Evolutionary conservation across 2,113 vertebrate species (phyloP).

Genomic region (Lates calcarifer): DNA sequence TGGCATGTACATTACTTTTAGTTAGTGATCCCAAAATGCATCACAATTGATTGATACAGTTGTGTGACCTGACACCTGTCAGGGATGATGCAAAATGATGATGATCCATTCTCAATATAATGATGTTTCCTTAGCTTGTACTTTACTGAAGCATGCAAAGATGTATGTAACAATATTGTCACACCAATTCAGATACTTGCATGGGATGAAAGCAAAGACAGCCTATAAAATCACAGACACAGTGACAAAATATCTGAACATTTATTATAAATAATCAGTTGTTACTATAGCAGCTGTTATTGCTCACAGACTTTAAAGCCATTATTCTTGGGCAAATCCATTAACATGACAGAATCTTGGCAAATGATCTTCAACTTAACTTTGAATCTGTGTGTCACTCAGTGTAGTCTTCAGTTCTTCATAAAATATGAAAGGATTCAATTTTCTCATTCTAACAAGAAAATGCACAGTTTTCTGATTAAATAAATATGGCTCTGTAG

Average conservation of each 20-base stretch:
- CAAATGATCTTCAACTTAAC: neutral
- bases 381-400: neutral
- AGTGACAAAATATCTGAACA: neutral
- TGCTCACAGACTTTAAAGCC: constrained; percentile 14
- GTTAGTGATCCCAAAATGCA: too few species aligned
- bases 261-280: constrained; percentile 32
- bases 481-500: neutral
- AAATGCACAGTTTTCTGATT: too few species aligned
- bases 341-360: neutral
- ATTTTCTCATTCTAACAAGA: too few species aligned
- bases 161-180: constrained; percentile 19
- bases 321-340: neutral
- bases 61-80: too few species aligned
- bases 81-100: too few species aligned
- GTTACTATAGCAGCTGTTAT: constrained; percentile 10
- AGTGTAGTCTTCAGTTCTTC: neutral
- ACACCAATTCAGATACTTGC: neutral
- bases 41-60: too few species aligned
- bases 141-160: neutral
- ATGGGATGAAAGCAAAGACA: neutral
- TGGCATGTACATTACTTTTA: too few species aligned
- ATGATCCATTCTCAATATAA: too few species aligned
- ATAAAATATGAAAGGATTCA: neutral
- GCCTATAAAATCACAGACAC: neutral
- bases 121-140: neutral